Base-by-base conservation (phyloP, 2,888 invertebrate genomes). In the Melanophora roralis region DNA sequence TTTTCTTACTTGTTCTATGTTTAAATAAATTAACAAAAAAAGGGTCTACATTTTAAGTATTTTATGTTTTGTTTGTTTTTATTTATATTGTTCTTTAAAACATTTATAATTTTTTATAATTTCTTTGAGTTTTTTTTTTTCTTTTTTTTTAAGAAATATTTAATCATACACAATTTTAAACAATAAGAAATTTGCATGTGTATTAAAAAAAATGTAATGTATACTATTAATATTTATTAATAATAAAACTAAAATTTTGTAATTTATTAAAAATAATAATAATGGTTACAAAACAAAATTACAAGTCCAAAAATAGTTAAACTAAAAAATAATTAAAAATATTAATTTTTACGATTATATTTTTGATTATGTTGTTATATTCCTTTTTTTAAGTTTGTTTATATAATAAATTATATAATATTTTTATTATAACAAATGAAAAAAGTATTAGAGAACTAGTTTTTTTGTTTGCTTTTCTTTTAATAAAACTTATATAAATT, bases 341-440 rank as follows among this genome's bases (percentile, higher is more conserved):
- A 62, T 38, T 69, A 60, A 53, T 69, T 65, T 59, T 27, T 65
- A 36, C 38, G 19, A 32, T 57, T 32, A 40, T 32, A 62, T 75
- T 27, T 60, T 73, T 53, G 32, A 59, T 78, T 74, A 23, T 51
- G 40, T 78, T 45, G 21, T 74, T 74, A 36, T 77, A 36, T 77
- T 45, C 53, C 59, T 65, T 55, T 27, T 62, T 53, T 53, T 65
- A 19, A 49, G 43, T 68, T 55, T 76, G 64, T 72, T 32, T 72
- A 72, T 78, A 82, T n/a, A 73, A 77, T 74, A 73, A 78, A 69
- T 77, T 76, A 81, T 57, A 81, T 73, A 74, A 64, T 57, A 16
- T 38, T 43, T 73, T 78, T 74, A 81, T 80, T 78, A 82, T 83
- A 82, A 83, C 78, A 78, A 83, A 84, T 81, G 83, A 82, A 83